Evolutionary conservation across 2,113 vertebrate genomes (phyloP).

Genomic region (Miniopterus natalensis): DNA sequence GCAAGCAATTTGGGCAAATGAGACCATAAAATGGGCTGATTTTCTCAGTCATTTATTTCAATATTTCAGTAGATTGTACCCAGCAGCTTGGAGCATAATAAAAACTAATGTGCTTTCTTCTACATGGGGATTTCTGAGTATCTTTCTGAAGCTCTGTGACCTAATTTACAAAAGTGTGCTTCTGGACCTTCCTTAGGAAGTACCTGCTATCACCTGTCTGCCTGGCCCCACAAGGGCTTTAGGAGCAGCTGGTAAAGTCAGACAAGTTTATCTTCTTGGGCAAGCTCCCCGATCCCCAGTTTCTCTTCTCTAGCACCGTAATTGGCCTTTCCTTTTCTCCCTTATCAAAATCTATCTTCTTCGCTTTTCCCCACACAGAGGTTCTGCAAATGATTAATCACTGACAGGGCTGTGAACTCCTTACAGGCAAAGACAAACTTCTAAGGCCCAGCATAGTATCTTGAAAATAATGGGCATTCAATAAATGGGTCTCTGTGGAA

Average conservation of each 20-base stretch:
- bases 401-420: not conserved
- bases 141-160: slow-evolving; percentile 37
- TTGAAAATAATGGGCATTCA: not conserved
- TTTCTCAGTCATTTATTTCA: slow-evolving; percentile 33
- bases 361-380: not conserved
- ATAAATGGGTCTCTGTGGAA: not conserved
- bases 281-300: not conserved
- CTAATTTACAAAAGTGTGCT: slow-evolving; percentile 41
- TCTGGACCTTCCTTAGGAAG: not conserved
- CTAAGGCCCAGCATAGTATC: not conserved
- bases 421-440: not conserved
- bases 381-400: not conserved
- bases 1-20: not conserved
- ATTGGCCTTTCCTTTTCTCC: not conserved
- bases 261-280: not conserved
- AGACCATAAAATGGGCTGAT: not conserved
- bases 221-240: not conserved
- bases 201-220: not conserved
- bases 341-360: not conserved
- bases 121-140: not conserved
- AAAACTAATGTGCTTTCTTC: slow-evolving; percentile 47
- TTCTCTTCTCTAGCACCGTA: not conserved
- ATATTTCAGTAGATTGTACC: not conserved
- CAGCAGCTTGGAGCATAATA: not conserved
- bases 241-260: not conserved